Evolutionary conservation across 2,888 invertebrate species (phyloP), one percentile per base, ranked within the genome.

Genomic region (Strigamia maritima): DNA sequence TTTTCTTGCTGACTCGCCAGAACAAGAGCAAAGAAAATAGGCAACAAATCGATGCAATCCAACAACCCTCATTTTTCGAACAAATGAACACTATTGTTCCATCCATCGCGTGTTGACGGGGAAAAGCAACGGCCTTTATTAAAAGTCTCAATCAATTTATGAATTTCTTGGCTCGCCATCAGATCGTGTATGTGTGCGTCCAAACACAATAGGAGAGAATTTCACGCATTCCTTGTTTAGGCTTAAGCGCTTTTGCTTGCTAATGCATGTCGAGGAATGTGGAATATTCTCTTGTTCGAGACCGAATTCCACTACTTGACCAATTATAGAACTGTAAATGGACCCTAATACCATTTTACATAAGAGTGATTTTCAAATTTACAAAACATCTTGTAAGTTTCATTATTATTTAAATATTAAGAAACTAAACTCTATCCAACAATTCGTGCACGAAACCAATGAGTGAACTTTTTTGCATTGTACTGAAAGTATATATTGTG

Each of bases 111-210:
- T 49, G 49, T 6, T 10, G 49, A 10, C n/a, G 49, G 49, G 49
- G n/a, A 31, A 49, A 49, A 49, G 4, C 49, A n/a, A 49, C 14
- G 8, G 49, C 49, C n/a, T 49, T 49, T 49, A 49, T n/a, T 49
- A 49, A 49, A 49, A 49, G 49, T 49, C 49, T 49, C 49, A 49
- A 49, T 49, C 49, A 49, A 49, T 49, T 49, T 49, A 49, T 49
- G 49, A 49, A 49, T 49, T 49, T 49, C 49, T 49, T 49, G 49
- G 49, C 49, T 49, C 49, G n/a, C 49, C 49, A 49, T 49, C 49
- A 49, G 49, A 49, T 49, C 49, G 49, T 49, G 49, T 49, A n/a
- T 49, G n/a, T 49, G 49, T 49, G 49, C n/a, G 49, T 49, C 16
- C 49, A 14, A 49, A 49, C 49, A 49, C 49, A 49, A 49, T 49